Conservation (phyloP, 2,797 vertebrate genomes). For the Pipistrellus pygmaeus region DNA sequence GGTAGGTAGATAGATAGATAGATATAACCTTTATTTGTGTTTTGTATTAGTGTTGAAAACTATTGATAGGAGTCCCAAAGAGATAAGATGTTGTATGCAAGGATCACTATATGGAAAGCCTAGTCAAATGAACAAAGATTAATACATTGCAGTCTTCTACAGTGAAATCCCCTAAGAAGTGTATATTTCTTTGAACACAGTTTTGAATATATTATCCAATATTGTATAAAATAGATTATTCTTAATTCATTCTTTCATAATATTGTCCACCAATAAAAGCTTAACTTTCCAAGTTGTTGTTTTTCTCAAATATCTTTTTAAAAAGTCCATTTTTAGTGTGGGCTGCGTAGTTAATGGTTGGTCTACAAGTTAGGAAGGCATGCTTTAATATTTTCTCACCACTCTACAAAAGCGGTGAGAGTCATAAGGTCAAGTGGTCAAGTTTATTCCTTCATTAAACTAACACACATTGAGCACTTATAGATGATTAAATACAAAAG, state of each 20-base stretch:
- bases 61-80: not conserved
- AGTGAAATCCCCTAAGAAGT: not conserved
- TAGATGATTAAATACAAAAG: slow-evolving; percentile 3
- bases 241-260: not conserved
- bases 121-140: not conserved
- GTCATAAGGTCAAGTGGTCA: not conserved
- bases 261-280: not conserved
- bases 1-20: not conserved
- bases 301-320: not conserved
- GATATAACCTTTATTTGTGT: not conserved
- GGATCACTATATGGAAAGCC: not conserved
- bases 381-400: not conserved
- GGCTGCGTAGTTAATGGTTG: not conserved
- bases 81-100: not conserved
- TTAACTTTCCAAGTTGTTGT: not conserved
- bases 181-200: not conserved
- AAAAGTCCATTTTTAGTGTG: not conserved
- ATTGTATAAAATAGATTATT: not conserved
- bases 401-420: not conserved
- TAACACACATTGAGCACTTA: not conserved
- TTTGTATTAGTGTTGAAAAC: slow-evolving; percentile 3
- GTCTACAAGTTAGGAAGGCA: not conserved
- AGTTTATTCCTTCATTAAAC: slow-evolving; percentile 13
- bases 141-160: not conserved
- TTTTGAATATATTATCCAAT: not conserved